Conservation (phyloP, 2,888 invertebrate species). For the Acronicta aceris region DNA sequence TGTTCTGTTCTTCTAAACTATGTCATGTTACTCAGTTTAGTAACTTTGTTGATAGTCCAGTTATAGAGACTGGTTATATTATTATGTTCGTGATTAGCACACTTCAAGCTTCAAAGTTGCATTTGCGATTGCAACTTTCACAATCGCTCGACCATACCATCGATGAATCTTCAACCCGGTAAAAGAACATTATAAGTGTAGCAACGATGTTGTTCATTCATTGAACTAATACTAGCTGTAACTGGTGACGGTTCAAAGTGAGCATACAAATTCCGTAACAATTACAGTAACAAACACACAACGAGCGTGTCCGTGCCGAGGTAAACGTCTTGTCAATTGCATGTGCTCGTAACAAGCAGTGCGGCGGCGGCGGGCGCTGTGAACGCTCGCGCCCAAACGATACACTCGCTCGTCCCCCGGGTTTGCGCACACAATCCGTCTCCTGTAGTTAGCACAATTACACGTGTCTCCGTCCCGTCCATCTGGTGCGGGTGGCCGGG, state of each 20-base stretch:
- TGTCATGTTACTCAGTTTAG: neutral
- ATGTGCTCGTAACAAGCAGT: neutral
- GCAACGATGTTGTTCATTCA: no score
- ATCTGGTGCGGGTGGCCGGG: constrained; percentile 2
- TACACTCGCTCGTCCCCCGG: constrained; percentile 37
- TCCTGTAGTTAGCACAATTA: constrained; percentile 62
- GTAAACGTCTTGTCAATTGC: constrained; percentile 24
- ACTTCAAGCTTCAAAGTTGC: no score
- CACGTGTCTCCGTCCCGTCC: constrained; percentile 15
- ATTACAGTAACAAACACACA: constrained; percentile 38
- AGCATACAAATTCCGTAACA: constrained; percentile 29
- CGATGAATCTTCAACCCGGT: no score
- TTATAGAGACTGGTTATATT: neutral
- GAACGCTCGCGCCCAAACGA: constrained; percentile 27
- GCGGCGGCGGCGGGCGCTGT: constrained; percentile 14
- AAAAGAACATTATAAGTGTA: no score
- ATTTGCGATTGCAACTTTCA: no score
- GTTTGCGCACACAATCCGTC: constrained; percentile 51
- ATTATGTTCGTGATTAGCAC: no score
- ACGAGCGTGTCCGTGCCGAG: constrained; percentile 8
- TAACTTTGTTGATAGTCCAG: neutral
- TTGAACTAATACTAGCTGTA: no score
- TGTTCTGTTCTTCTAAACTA: constrained; percentile 3
- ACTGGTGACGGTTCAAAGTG: neutral
- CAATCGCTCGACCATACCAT: no score